Conservation (phyloP, 2,888 invertebrate species). For the Hypomecis punctinalis region DNA sequence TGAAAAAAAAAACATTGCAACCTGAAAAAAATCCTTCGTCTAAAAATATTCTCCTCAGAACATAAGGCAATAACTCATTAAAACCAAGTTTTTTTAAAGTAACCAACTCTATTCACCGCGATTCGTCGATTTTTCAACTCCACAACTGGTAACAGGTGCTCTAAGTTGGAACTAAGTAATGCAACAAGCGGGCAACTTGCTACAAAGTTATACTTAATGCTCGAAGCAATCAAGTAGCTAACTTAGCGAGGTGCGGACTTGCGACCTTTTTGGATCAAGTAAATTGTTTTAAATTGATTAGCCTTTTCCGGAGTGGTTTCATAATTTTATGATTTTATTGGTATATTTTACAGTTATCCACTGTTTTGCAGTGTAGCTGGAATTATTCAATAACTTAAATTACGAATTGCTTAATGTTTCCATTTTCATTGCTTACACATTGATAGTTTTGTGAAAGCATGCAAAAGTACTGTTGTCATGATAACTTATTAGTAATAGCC, state of each 20-base stretch:
- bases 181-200: constrained; percentile 22
- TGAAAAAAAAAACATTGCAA: too few relatives aligned
- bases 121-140: constrained; percentile 22
- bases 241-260: constrained; percentile 1
- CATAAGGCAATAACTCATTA: too few relatives aligned
- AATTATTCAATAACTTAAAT: too few relatives aligned
- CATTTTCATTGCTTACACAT: too few relatives aligned
- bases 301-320: not conserved
- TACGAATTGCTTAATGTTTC: too few relatives aligned
- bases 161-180: constrained; percentile 25
- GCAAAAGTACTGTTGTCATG: too few relatives aligned
- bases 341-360: too few relatives aligned
- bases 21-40: too few relatives aligned
- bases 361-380: too few relatives aligned
- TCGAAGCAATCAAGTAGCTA: constrained; percentile 19
- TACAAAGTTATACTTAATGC: constrained; percentile 21
- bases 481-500: too few relatives aligned
- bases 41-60: too few relatives aligned
- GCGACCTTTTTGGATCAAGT: constrained; percentile 9
- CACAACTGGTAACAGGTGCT: constrained; percentile 21
- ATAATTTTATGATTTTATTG: not conserved
- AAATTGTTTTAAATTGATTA: constrained; percentile 7
- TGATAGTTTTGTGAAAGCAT: too few relatives aligned
- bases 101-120: not conserved
- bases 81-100: not conserved